phyloP scores from a whole-genome alignment of 2,113 vertebrate species.

The Acrocephalus arundinaceus region DNA sequence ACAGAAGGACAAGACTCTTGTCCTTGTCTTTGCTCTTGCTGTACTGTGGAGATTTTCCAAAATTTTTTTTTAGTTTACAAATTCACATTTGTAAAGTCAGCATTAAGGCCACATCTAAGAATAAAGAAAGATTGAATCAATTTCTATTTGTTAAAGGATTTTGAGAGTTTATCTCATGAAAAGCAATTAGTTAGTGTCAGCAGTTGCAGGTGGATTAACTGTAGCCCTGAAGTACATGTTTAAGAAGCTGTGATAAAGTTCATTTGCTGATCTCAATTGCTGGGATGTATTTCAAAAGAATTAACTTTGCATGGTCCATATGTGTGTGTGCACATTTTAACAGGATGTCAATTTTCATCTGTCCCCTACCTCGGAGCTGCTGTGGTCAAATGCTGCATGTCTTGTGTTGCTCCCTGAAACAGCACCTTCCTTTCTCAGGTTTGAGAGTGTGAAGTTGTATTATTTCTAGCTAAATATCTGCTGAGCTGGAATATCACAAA shows the following conservation, averaged over 20 bases:
- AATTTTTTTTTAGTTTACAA: neutral
- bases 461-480: neutral
- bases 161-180: neutral
- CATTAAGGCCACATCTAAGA: neutral
- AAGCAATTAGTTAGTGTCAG: neutral
- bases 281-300: neutral
- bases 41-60: neutral
- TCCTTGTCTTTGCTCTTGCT: neutral
- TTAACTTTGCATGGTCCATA: neutral
- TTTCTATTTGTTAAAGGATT: neutral
- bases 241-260: neutral
- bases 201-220: neutral
- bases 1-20: neutral
- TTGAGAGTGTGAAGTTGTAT: neutral
- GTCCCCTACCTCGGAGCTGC: neutral
- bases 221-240: neutral
- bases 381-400: neutral
- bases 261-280: neutral
- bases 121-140: neutral
- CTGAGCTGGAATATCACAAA: neutral
- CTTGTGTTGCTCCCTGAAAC: neutral
- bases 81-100: neutral
- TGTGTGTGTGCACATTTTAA: neutral
- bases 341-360: conserved; percentile 25
- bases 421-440: neutral